Base-by-base conservation (phyloP, 2,113 vertebrate genomes). In the Bambusicola thoracicus region DNA sequence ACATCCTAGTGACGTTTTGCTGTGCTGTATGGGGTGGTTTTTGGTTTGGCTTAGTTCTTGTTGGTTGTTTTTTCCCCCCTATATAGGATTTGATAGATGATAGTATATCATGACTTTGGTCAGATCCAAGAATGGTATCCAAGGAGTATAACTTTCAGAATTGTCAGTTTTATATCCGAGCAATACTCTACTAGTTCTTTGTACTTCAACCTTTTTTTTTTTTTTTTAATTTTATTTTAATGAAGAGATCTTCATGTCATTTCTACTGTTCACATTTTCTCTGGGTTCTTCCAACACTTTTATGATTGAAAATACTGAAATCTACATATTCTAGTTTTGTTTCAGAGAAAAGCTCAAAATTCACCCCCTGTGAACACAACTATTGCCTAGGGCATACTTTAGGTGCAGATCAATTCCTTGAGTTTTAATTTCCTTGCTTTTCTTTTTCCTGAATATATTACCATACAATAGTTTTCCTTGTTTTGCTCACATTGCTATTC, bases 271-370 rank as follows among this genome's bases (percentile, higher is more conserved):
- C 65, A 25, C 12, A 40, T 89, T 85, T 92, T 30, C 14, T 75
- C 9, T 21, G 24, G 75, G 5, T 70, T 67, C 12, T 49, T 65
- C 48, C 24, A 49, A 49, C 48, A 49, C 3, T 63, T 87, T 94
- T 70, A 67, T 7, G 22, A 67, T 66, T 75, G 9, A 27, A 81
- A 81, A 8, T 70, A 70, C 44, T 75, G 46, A 62, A 62, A 20
- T 4, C 1, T 63, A 27, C 21, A 32, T 13, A 30, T 29, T 72
- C 58, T 59, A 41, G 10, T 2, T 11, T 18, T 89, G 46, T 75
- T 94, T 91, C 66, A 46, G 84, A 87, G 87, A 46, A 78, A 84
- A 86, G 15, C 36, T 81, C 11, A 11, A 89, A 24, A 25, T 22
- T 94, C 29, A 62, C 30, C 81, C 27, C 73, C 44, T 78, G 20